Evolutionary conservation across 2,797 vertebrate species (phyloP), one percentile per base, ranked within the genome.

Genomic region (Onychomys torridus): DNA sequence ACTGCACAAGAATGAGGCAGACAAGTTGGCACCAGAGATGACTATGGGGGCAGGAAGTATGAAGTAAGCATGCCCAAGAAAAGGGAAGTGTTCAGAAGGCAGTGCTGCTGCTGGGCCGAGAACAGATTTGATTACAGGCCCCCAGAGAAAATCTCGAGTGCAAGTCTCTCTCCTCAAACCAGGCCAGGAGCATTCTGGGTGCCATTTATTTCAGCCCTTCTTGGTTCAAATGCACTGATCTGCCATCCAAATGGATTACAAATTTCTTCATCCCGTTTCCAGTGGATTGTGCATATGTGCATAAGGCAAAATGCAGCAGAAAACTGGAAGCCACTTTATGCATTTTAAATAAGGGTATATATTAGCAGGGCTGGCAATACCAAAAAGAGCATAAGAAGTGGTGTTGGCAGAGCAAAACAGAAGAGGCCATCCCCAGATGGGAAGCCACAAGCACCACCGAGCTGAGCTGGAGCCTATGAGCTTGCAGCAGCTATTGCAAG

Each of bases 11-110:
- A 97, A 97, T 95, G 89, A 67, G 63, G 65, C 96, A 96, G 96
- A 97, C 96, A 94, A 59, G 76, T 94, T 95, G 97, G 97, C 97
- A 98, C 96, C 95, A 91, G 93, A 49, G 83, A 85, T 90, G 93
- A 89, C 95, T 97, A 57, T 9, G 0, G 93, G 90, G 82, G 81
- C 96, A 97, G 95, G 95, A 98, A 97, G 91, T 92, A 43, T 43
- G 83, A 96, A 95, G 86, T 59, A 91, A 77, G 37, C 69, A 65
- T 29, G 69, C 85, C 59, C 75, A 76, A 61, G 82, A 86, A 77
- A 49, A 61, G 89, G 63, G 76, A 95, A 92, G 46, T 89, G 79
- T 82, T 96, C 0, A 5, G 65, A 90, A 95, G 83, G 57, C 76
- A 16, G 25, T 46, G 37, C 23, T 89, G 57, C 75, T 61, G 73